Evolutionary conservation across 2,797 vertebrate genomes (phyloP).

Genomic region (Hemitrygon akajei): DNA sequence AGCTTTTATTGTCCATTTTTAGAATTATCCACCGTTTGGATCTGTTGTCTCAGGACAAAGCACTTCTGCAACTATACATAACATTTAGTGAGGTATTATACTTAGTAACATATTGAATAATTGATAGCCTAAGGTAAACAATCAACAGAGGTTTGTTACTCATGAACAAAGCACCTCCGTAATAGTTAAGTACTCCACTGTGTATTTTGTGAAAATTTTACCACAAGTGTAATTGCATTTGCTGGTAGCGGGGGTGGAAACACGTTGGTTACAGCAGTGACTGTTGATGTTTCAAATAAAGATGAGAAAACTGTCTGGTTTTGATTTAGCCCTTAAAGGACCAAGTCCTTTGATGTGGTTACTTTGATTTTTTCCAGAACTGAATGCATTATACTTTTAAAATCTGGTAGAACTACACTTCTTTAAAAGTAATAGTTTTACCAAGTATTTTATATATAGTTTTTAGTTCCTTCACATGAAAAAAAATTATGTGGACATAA

Average conservation of each 20-base stretch:
- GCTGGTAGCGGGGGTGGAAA: background rate
- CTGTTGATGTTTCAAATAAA: background rate
- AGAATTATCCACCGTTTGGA: background rate
- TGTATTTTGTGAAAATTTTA: background rate
- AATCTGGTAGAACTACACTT: background rate
- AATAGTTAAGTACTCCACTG: background rate
- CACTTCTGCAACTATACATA: background rate
- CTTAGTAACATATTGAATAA: slow-evolving; percentile 1
- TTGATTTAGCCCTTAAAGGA: background rate
- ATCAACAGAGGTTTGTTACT: background rate
- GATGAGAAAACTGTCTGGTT: slow-evolving; percentile 27
- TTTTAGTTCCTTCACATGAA: background rate
- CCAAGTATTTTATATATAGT: slow-evolving; percentile 6
- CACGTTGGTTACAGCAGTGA: background rate
- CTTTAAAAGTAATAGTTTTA: background rate
- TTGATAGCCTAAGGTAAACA: background rate
- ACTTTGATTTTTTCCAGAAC: slow-evolving; percentile 17
- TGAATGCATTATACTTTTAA: background rate
- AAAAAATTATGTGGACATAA: background rate
- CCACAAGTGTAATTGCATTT: background rate
- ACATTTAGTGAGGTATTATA: background rate
- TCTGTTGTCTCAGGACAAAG: background rate
- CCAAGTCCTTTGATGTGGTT: slow-evolving; percentile 29
- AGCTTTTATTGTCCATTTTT: background rate
- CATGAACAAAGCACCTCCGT: background rate